A percentile compares a stretch with the other conserved stretches of the same genome.
Evolutionary conservation across 1,140 invertebrate genomes (phyloP).

Genomic region (Leptinotarsa lineolata): DNA sequence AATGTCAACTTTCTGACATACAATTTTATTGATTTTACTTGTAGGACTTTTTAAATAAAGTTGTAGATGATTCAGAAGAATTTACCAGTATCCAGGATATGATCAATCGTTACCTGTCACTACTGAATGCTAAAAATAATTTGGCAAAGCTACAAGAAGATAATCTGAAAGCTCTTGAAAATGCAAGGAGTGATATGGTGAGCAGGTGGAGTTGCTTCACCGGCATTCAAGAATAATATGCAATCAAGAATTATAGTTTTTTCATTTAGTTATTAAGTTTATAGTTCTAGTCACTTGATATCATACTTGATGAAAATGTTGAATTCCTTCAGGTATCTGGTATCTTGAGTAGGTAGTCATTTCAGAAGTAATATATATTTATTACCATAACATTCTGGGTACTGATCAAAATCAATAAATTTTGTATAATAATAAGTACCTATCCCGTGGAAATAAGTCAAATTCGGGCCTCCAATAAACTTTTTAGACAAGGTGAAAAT

Average conservation of each 20-base stretch:
- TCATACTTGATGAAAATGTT: too few species aligned
- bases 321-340: too few species aligned
- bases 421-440: too few species aligned
- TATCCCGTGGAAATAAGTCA: too few species aligned
- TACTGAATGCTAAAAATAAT: conserved; percentile 30
- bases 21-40: background rate
- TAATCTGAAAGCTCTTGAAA: conserved; percentile 32
- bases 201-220: background rate
- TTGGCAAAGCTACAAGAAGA: conserved; percentile 30
- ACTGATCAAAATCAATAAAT: too few species aligned
- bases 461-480: too few species aligned
- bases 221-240: background rate
- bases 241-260: too few species aligned
- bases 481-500: too few species aligned
- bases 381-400: too few species aligned
- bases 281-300: too few species aligned
- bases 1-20: too few species aligned
- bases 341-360: background rate
- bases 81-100: conserved; percentile 31
- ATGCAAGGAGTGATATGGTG: conserved; percentile 34
- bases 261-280: too few species aligned
- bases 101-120: conserved; percentile 31
- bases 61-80: conserved; percentile 21
- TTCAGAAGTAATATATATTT: background rate
- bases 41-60: conserved; percentile 33